Base-by-base conservation (phyloP, 2,888 invertebrate species). In the Agonopterix alstromeriana region DNA sequence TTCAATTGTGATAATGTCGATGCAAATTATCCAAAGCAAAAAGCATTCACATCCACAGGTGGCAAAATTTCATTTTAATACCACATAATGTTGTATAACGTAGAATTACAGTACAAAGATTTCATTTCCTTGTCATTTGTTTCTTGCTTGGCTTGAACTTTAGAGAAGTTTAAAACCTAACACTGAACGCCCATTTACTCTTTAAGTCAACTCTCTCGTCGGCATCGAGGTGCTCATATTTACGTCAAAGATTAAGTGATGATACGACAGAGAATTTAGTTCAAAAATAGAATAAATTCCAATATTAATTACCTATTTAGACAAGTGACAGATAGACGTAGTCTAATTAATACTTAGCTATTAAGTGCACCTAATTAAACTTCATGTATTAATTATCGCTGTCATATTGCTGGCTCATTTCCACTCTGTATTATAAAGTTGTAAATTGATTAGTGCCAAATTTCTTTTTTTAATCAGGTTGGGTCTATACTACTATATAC, bases 71-170 rank as follows among this genome's bases (percentile, higher is more conserved):
- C 54, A 55, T 58, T 57, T 58, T 61, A 61, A 63, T 57, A 53
- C 53, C 54, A 54, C 52, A 53, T 61, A 49, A 53, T 54, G 51
- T 47, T 48, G 47, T 49, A 50, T 53, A 53, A 58, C 51, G 41
- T 57, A 54, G 52, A 55, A 63, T 65, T 68, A 62, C 60, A 45
- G 56, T 46, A 56, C 58, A 61, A 66, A 74, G 67, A 76, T 79
- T 78, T 74, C 65, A 75, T 79, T 82, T 81, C 73, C 74, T 67
- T 58, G 68, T 80, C 81, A 84, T 84, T 82, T 83, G 74, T 82
- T 72, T 76, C 74, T 79, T 77, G 73, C 73, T 60, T 63, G 68
- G 66, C 69, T 69, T 71, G 67, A 83, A 80, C 74, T 81, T 77
- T 73, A 71, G 68, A 64, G 63, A 59, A 72, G 75, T 74, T 82